Evolutionary conservation across 2,797 vertebrate genomes (phyloP).

Genomic region (Picus viridis): DNA sequence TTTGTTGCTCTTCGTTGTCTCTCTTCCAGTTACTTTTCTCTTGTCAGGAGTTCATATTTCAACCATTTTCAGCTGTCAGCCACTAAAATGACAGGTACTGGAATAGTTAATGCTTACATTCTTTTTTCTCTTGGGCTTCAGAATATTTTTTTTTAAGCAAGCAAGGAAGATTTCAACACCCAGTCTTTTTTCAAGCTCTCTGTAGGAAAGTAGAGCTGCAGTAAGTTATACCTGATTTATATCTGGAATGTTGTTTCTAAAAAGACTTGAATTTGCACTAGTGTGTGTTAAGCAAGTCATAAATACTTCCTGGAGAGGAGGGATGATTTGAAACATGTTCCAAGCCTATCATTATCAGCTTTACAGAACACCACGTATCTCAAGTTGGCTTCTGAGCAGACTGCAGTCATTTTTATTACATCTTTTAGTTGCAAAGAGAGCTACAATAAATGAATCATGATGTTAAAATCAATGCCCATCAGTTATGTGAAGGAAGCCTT

Average conservation of each 20-base stretch:
- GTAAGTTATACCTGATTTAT: not conserved
- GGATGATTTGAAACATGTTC: not conserved
- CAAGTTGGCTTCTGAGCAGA: not conserved
- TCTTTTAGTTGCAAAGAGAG: not conserved
- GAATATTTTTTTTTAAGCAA: not conserved
- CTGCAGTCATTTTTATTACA: not conserved
- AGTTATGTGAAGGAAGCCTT: not conserved
- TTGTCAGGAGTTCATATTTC: not conserved
- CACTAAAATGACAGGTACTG: not conserved
- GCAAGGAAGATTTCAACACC: not conserved
- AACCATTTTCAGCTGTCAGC: not conserved
- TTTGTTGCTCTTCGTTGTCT: not conserved
- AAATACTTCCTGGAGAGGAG: not conserved
- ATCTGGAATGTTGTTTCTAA: not conserved
- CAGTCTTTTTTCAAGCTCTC: not conserved
- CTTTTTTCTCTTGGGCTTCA: not conserved
- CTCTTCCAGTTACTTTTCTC: not conserved
- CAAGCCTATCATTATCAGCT: not conserved
- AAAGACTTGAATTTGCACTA: not conserved
- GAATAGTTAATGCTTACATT: not conserved
- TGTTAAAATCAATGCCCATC: not conserved
- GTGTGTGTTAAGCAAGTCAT: not conserved
- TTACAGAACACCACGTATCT: not conserved
- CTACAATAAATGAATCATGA: not conserved
- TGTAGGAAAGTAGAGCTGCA: not conserved